Percentiles rank a stretch among this genome's conserved stretches.
Conservation (phyloP, 2,113 vertebrate genomes). For the Trinectes maculatus region DNA sequence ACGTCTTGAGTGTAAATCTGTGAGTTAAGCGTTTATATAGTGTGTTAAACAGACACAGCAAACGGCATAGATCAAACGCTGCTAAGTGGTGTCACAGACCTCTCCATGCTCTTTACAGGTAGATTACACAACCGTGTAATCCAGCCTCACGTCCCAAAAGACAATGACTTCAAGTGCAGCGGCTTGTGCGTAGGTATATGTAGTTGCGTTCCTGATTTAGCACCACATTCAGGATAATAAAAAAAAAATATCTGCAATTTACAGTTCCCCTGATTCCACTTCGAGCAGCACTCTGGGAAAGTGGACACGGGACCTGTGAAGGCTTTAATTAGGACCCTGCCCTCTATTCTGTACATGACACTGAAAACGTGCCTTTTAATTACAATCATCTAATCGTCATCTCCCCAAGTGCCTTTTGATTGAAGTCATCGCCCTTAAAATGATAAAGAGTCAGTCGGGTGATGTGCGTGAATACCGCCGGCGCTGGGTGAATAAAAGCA, state of each 20-base stretch:
- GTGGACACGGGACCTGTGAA: conserved; percentile 38
- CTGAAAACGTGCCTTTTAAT: conserved; percentile 32
- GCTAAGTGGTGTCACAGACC: neutral
- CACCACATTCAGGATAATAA: conserved; percentile 28
- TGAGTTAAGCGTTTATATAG: neutral
- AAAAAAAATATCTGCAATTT: conserved; percentile 29
- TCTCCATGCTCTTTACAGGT: neutral
- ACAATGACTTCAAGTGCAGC: neutral
- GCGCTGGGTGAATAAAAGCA: conserved; percentile 4
- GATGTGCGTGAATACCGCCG: neutral
- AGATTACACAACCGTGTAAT: conserved; percentile 1
- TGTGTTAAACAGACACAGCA: neutral
- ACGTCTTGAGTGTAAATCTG: conserved; percentile 7
- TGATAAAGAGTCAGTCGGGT: neutral
- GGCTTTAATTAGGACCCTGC: conserved; percentile 36
- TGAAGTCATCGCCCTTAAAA: conserved; percentile 4
- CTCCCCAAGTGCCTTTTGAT: neutral
- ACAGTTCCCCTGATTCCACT: conserved; percentile 10
- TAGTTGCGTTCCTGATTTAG: conserved; percentile 31
- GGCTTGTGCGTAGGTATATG: conserved; percentile 26
- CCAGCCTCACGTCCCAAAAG: neutral
- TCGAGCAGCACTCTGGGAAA: conserved; percentile 14
- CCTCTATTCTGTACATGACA: conserved; percentile 23
- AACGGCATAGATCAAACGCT: neutral
- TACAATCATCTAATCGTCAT: conserved; percentile 27